phyloP scores from a whole-genome alignment of 2,888 invertebrate genomes.

The Mythimna impura region DNA sequence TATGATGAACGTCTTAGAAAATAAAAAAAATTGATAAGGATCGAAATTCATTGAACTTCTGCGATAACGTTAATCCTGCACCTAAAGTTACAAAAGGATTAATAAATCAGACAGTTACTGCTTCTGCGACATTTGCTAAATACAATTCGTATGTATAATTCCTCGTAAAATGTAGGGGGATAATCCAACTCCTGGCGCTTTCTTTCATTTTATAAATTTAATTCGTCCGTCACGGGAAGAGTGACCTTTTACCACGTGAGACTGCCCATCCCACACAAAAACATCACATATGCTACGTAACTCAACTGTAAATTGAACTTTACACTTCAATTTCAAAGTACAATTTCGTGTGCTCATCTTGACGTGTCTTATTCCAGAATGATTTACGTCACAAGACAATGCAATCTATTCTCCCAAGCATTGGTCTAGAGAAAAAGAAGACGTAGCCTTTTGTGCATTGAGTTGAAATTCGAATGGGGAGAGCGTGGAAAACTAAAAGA shows the following conservation, averaged over 20 bases:
- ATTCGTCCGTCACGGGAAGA: constrained; percentile 80
- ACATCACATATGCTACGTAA: constrained; percentile 55
- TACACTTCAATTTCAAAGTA: constrained; percentile 63
- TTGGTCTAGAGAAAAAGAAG: constrained; percentile 53
- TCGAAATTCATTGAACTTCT: constrained; percentile 3
- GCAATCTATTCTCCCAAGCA: constrained; percentile 84
- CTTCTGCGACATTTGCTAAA: constrained; percentile 36
- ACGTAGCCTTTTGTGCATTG: constrained; percentile 52
- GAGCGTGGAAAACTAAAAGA: constrained; percentile 76
- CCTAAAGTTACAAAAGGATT: constrained; percentile 19
- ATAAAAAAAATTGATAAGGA: not conserved
- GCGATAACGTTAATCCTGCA: constrained; percentile 9
- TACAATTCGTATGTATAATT: constrained; percentile 40
- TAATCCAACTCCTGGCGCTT: constrained; percentile 55
- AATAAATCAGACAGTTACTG: constrained; percentile 25
- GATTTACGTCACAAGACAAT: constrained; percentile 88
- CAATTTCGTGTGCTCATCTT: constrained; percentile 65
- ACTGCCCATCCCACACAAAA: constrained; percentile 57
- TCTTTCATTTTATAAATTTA: constrained; percentile 76
- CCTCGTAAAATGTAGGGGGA: constrained; percentile 48
- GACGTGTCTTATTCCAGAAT: constrained; percentile 80
- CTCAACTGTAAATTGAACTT: constrained; percentile 62
- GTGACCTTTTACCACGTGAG: constrained; percentile 83
- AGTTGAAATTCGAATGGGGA: constrained; percentile 63
- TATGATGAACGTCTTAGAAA: not conserved